Evolutionary conservation across 2,113 vertebrate species (phyloP).

Genomic region (Pomatorhinus ruficollis): DNA sequence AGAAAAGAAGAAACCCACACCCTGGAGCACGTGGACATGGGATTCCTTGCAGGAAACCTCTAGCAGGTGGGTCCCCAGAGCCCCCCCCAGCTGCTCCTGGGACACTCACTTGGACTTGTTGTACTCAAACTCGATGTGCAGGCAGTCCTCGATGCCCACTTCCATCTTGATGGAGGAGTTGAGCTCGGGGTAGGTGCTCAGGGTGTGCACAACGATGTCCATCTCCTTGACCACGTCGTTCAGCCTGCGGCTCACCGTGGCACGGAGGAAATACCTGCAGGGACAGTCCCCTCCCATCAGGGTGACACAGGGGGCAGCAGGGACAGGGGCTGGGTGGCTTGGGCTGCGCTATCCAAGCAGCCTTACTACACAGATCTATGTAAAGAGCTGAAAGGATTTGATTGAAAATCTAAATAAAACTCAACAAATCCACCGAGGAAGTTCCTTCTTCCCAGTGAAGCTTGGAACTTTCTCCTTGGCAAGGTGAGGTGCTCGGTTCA

Average conservation of each 20-base stretch:
- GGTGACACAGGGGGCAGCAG: not conserved
- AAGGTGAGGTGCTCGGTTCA: not conserved
- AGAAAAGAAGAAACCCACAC: too few species aligned
- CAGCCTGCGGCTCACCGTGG: slow-evolving; percentile 92
- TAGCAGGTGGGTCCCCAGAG: not conserved
- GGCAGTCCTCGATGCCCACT: slow-evolving; percentile 97
- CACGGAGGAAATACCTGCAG: slow-evolving; percentile 93
- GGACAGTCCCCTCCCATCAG: not conserved
- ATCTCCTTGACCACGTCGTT: slow-evolving; percentile 95
- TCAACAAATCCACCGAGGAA: not conserved
- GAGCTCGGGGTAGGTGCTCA: slow-evolving; percentile 94
- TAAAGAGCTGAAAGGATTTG: not conserved
- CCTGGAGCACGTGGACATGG: not conserved
- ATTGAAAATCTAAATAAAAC: not conserved
- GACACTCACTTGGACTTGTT: slow-evolving; percentile 98
- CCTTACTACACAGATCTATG: not conserved
- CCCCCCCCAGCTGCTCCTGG: not conserved
- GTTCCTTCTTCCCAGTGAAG: not conserved
- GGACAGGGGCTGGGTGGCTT: not conserved
- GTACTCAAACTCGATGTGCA: slow-evolving; percentile 99
- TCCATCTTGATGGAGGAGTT: slow-evolving; percentile 99
- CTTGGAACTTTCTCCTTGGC: not conserved
- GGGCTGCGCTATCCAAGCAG: not conserved
- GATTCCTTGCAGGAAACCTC: not conserved
- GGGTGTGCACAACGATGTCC: slow-evolving; percentile 95